Evolutionary conservation across 2,113 vertebrate genomes (phyloP), one percentile per base, ranked within the genome.

Genomic region (Irena cyanogastra): DNA sequence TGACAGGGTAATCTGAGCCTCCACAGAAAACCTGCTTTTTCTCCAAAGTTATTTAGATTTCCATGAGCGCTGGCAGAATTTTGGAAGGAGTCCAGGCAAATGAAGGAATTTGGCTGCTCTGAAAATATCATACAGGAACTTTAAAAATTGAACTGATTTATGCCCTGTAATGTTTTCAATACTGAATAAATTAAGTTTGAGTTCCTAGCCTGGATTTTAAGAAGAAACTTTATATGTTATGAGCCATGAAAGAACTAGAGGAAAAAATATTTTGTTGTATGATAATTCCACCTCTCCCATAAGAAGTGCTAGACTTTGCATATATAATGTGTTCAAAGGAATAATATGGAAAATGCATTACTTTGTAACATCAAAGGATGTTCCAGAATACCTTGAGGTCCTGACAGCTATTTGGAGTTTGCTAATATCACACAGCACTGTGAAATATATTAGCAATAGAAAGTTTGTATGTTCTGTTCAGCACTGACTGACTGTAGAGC

Each of bases 21-120:
- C 97, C 96, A 95, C 96, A 96, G 97, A 98, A 98, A 98, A 97
- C 94, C 98, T 98, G 97, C 92, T 98, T 98, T 98, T 98, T 97
- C 97, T 98, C 98, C 96, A 96, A 96, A 97, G 97, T 98, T 98
- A 98, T 98, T 98, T 98, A 98, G 97, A 97, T 97, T 98, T 98
- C 97, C 97, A 97, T 33, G 93, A 97, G 97, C 94, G 94, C 93
- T 97, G 97, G 97, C 97, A 98, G 97, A 97, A 97, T 84, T 97
- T 87, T 97, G 97, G 98, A 98, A 97, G 94, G 94, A 74, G 64
- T 97, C 98, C 98, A 98, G 97, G 97, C 80, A 20, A 97, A 97
- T 87, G 90, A 90, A 97, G 89, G 94, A 96, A 98, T 97, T 97
- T 95, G 97, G 94, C 97, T 97, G 94, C 94, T 97, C 95, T 97